Base-by-base conservation (phyloP, 2,888 invertebrate genomes). In the Venusia cambrica region DNA sequence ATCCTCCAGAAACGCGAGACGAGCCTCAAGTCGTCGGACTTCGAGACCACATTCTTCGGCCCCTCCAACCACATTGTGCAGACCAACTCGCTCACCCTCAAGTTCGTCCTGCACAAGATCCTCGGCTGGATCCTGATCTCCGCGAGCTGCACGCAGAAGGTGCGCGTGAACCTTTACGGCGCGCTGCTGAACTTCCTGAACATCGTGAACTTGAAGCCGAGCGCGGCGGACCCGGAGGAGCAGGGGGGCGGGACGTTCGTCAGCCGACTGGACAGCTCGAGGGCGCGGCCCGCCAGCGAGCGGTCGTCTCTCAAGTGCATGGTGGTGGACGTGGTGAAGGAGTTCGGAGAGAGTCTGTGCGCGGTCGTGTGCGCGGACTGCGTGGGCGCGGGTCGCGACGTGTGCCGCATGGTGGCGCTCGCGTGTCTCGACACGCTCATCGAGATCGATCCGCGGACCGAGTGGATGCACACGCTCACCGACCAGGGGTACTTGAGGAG, bases 371-470 rank as follows among this genome's bases (percentile, higher is more conserved):
- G 96, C 51, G 92, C 94, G 31, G 97, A 97, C 74, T 94, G 94
- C 39, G 93, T 94, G 4, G 93, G 94, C 1, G 96, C 64, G 0
- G 83, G 96, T 0, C 96, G 96, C 62, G 95, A 97, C 53, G 93
- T 97, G 5, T 95, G 95, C 60, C 92, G 95, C 75, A 96, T 97
- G 93, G 88, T 96, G 31, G 94, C 97, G 0, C 83, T 97, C 50
- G 91, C 95, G 0, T 93, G 94, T 45, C 83, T 97, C 33, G 94
- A 96, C 64, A 90, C 93, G 20, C 80, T 97, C 21, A 84, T 96
- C 0, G 92, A 93, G 45, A 83, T 94, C 44, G 94, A 94, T 54
- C 91, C 92, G 2, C 88, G 92, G 20, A 90, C 92, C 0, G 81
- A 79, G n/a, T 85, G 85, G 85, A 72, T 84, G 68, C 62, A 72